A percentile compares a stretch with the other conserved stretches of the same genome.
phyloP scores from a whole-genome alignment of 2,888 invertebrate species.

The Mycalesis mineus region DNA sequence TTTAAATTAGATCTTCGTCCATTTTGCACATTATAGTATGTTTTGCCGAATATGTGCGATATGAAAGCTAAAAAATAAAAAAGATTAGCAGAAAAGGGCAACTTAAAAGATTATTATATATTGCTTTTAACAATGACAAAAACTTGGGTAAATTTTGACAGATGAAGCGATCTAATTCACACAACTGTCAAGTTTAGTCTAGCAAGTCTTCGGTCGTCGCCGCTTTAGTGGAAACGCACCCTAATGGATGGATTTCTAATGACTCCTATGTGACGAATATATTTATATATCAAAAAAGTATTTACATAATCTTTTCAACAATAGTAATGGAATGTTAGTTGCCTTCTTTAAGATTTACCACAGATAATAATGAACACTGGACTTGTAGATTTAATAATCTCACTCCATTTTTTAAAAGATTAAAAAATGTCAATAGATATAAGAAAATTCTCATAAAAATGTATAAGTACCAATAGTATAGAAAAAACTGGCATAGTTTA shows the following conservation, averaged over 20 bases:
- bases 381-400: constrained; percentile 28
- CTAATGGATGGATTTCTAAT: constrained; percentile 27
- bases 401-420: neutral
- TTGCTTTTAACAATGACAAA: no score
- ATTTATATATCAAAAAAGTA: constrained; percentile 2
- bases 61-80: no score
- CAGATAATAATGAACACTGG: constrained; percentile 56
- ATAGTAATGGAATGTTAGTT: constrained; percentile 47
- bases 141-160: no score
- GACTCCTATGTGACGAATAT: constrained; percentile 22
- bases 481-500: constrained; percentile 5
- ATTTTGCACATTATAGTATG: no score
- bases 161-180: no score
- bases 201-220: neutral
- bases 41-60: no score
- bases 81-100: no score
- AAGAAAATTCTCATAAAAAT: constrained; percentile 9
- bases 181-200: neutral
- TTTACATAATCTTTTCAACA: constrained; percentile 22
- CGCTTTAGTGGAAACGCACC: neutral
- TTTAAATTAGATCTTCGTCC: no score
- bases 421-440: neutral
- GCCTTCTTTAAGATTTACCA: constrained; percentile 46
- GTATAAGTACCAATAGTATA: constrained; percentile 11
- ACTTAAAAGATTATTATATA: no score